Base-by-base conservation (phyloP, 2,888 invertebrate species). In the Dione vanillae region DNA sequence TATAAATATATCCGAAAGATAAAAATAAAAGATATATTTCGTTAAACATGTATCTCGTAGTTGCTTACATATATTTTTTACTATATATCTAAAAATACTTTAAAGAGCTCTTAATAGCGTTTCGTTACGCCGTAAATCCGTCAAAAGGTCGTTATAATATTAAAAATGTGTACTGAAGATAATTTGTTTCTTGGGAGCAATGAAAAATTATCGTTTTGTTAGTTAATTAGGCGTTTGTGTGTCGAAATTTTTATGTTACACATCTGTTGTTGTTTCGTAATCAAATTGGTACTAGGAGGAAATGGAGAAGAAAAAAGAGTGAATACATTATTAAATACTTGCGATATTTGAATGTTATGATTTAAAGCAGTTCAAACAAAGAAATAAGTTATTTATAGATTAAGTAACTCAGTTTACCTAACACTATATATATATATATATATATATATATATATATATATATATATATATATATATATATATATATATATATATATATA, bases 61-160 rank as follows among this genome's bases (percentile, higher is more conserved):
- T 16, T 35, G n/a, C 37, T 37, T 1, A 16, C 10, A 37, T n/a
- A 37, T 16, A 56, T n/a, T 16, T 10, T 16, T 16, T 37, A 11
- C 11, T 56, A 19, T 45, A 45, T 45, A 20, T 27, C 7, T 54
- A 61, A 45, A 12, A 65, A 70, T 51, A 59, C 19, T 58, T 54
- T 41, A 67, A 70, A 65, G n/a, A 52, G 67, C 49, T 16, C 49
- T 56, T 19, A 56, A 19, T 12, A 40, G 67, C 54, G 16, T 68
- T 65, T 69, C 51, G 35, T 40, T 12, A n/a, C 37, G 11, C 45
- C 54, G 59, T 75, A 76, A 76, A 76, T 74, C 73, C 67, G 27
- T 73, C 69, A 62, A 41, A 11, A 14, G 47, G 56, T 71, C 72
- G 70, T 76, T 66, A 73, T 72, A 51, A 54, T 68, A 65, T 64